Evolutionary conservation across 2,797 vertebrate genomes (phyloP).

Genomic region (Scomberomorus guttatus): DNA sequence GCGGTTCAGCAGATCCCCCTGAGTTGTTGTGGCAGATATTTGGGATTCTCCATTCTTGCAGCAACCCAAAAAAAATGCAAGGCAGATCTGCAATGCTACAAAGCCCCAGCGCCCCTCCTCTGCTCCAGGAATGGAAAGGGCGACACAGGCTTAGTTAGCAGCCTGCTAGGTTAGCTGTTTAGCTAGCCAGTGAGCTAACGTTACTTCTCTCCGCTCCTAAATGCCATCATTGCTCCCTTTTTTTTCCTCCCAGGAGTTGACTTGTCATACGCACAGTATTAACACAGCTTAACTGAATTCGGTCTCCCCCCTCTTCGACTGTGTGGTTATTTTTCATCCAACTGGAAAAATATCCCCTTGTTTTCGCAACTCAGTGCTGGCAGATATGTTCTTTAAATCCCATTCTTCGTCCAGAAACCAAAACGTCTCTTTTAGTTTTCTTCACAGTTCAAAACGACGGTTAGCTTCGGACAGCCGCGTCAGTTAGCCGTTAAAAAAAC

Average conservation of each 20-base stretch:
- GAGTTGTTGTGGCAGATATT: slow-evolving; percentile 65
- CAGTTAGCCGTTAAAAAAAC: slow-evolving; percentile 47
- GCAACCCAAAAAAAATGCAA: slow-evolving; percentile 69
- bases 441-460: slow-evolving; percentile 59
- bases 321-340: slow-evolving; percentile 16
- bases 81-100: slow-evolving; percentile 88
- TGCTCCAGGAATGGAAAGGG: slow-evolving; percentile 82
- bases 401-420: slow-evolving; percentile 70
- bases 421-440: slow-evolving; percentile 58
- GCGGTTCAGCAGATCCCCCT: slow-evolving; percentile 57
- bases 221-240: slow-evolving; percentile 58
- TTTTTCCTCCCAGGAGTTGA: slow-evolving; percentile 8
- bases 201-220: slow-evolving; percentile 68
- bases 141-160: slow-evolving; percentile 82
- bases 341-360: slow-evolving; percentile 50
- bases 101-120: slow-evolving; percentile 86
- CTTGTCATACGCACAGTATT: slow-evolving; percentile 20
- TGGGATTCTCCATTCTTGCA: slow-evolving; percentile 81
- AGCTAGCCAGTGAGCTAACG: slow-evolving; percentile 67
- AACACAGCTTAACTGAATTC: neutral
- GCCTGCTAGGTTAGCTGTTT: slow-evolving; percentile 76
- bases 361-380: slow-evolving; percentile 66
- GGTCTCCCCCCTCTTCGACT: neutral
- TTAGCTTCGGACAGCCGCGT: slow-evolving; percentile 1
- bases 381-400: slow-evolving; percentile 79